Evolutionary conservation across 2,888 invertebrate species (phyloP).

Genomic region (Chirona hameri): DNA sequence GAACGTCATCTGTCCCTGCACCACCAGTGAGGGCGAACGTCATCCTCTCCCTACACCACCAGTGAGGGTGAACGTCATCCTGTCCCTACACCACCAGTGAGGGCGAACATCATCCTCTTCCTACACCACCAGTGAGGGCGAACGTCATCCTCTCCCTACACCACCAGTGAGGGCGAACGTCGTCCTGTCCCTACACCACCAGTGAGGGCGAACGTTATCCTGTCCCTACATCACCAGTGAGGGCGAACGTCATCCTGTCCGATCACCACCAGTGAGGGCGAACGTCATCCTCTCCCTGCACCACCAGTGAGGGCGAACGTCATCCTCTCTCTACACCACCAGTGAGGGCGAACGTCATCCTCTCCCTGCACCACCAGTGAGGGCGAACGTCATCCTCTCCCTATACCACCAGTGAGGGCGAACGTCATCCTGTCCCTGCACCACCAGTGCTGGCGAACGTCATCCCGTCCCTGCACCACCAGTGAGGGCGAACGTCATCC

Average conservation of each 20-base stretch:
- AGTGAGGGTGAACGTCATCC: conserved; percentile 53
- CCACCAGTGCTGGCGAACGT: conserved; percentile 62
- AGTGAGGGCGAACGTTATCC: conserved; percentile 53
- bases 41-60: conserved; percentile 68
- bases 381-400: conserved; percentile 36
- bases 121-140: conserved; percentile 74
- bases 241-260: conserved; percentile 36
- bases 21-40: conserved; percentile 62
- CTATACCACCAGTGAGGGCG: conserved; percentile 74
- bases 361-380: conserved; percentile 80
- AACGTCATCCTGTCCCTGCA: conserved; percentile 56
- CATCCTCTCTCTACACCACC: conserved; percentile 68
- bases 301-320: conserved; percentile 62
- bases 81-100: conserved; percentile 80
- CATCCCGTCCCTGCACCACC: conserved; percentile 68
- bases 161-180: conserved; percentile 62
- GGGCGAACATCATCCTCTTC: conserved; percentile 36
- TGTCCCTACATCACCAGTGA: conserved; percentile 80
- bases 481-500: conserved; percentile 53
- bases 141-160: conserved; percentile 56
- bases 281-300: conserved; percentile 56
- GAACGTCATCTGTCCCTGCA: conserved; percentile 56
- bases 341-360: conserved; percentile 53
- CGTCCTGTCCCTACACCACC: conserved; percentile 68
- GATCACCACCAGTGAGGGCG: conserved; percentile 70